Percentiles rank a stretch among this genome's conserved stretches.
phyloP scores from a whole-genome alignment of 2,888 invertebrate species.

The Nomada ferruginata region DNA sequence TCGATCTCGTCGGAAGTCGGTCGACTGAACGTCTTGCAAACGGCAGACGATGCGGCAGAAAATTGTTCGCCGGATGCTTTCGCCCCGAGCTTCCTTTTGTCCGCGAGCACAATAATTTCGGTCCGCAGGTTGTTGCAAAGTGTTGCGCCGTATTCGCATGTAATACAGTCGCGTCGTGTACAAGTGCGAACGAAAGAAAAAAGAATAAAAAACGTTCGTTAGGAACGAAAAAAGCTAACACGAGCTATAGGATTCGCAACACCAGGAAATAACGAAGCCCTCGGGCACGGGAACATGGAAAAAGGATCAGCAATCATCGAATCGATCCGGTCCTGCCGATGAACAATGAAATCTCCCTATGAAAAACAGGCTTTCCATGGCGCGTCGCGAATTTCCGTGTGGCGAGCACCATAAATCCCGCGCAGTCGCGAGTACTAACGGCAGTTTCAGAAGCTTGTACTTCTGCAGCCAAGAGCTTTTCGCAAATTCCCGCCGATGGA shows the following conservation, averaged over 20 bases:
- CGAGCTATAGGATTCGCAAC: background rate
- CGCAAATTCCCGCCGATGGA: slow-evolving; percentile 56
- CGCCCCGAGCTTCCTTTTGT: slow-evolving; percentile 1
- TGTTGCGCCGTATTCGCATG: too few species aligned
- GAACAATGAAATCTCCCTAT: slow-evolving; percentile 37
- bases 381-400: slow-evolving; percentile 41
- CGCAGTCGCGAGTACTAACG: slow-evolving; percentile 46
- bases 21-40: too few species aligned
- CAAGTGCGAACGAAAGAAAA: too few species aligned
- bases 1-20: too few species aligned
- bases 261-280: background rate
- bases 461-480: slow-evolving; percentile 48
- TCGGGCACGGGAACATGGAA: background rate
- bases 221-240: background rate
- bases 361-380: slow-evolving; percentile 26
- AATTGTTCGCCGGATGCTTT: background rate
- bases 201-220: background rate
- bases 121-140: too few species aligned
- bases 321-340: slow-evolving; percentile 15
- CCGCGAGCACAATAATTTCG: background rate
- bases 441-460: slow-evolving; percentile 58
- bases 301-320: slow-evolving; percentile 25
- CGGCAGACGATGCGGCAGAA: background rate
- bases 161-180: background rate
- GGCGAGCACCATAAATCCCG: slow-evolving; percentile 48